A percentile compares a stretch with the other conserved stretches of the same genome.
phyloP scores from a whole-genome alignment of 2,797 vertebrate genomes.

The Triplophysa bombifrons region DNA sequence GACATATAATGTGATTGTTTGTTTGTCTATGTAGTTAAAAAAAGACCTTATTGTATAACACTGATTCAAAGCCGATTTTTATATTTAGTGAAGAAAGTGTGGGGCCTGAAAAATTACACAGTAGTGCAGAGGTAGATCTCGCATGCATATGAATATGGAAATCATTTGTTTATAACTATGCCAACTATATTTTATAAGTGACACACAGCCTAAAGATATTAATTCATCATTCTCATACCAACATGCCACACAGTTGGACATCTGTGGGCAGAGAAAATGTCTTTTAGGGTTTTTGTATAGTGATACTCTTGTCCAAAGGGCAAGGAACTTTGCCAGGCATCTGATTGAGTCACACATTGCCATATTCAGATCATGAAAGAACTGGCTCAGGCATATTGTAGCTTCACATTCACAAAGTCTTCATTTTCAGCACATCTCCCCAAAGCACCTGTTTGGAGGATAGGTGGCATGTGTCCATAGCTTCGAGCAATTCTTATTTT shows the following conservation, averaged over 20 bases:
- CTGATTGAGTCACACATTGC: slow-evolving; percentile 53
- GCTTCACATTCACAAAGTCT: background rate
- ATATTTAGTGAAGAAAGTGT: too few relatives aligned
- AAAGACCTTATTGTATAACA: background rate
- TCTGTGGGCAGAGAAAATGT: background rate
- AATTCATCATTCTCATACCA: slow-evolving; percentile 15
- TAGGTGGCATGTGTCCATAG: background rate
- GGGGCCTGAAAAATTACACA: too few relatives aligned
- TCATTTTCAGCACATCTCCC: background rate
- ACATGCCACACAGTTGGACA: background rate
- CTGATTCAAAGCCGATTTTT: too few relatives aligned
- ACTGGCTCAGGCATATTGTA: background rate
- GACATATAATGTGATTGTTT: too few relatives aligned
- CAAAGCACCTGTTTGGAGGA: background rate
- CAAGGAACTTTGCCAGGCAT: slow-evolving; percentile 12
- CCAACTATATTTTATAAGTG: background rate
- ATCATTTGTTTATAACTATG: background rate
- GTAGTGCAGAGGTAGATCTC: background rate
- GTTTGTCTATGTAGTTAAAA: background rate
- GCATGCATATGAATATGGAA: background rate
- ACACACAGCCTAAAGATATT: background rate
- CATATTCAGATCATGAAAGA: background rate
- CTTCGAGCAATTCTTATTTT: background rate
- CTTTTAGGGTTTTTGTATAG: background rate
- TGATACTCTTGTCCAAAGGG: background rate